A percentile compares a stretch with the other conserved stretches of the same genome.
phyloP scores from a whole-genome alignment of 2,797 vertebrate species.

The Euthynnus affinis region DNA sequence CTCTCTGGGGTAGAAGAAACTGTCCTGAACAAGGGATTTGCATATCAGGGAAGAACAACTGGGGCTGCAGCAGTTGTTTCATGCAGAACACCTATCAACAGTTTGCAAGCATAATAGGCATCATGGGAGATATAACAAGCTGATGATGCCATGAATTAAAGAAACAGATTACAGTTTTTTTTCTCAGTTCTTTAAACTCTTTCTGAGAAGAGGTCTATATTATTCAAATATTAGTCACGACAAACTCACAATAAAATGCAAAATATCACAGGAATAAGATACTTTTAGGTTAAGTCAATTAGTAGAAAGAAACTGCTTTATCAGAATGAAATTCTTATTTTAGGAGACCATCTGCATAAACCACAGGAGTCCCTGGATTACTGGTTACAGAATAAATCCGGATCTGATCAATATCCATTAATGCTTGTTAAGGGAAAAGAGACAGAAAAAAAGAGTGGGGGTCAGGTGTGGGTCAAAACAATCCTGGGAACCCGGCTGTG shows the following conservation, averaged over 20 bases:
- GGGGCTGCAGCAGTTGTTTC: constrained; percentile 26
- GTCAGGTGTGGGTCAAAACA: constrained; percentile 51
- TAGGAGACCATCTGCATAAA: constrained; percentile 71
- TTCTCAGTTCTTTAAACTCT: neutral
- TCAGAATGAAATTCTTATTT: constrained; percentile 56
- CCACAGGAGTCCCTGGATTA: constrained; percentile 70
- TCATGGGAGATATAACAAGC: neutral
- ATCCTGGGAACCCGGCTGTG: constrained; percentile 58
- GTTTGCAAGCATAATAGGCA: neutral
- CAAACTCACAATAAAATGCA: neutral
- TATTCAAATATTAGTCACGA: neutral
- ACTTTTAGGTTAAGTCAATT: constrained; percentile 11
- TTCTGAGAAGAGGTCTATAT: neutral
- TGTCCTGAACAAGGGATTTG: constrained; percentile 60
- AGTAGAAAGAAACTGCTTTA: constrained; percentile 26
- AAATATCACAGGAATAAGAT: neutral
- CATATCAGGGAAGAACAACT: constrained; percentile 61
- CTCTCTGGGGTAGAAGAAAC: constrained; percentile 43
- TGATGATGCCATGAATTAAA: neutral
- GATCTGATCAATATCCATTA: constrained; percentile 72
- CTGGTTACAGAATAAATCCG: constrained; percentile 58
- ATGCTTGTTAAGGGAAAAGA: constrained; percentile 30
- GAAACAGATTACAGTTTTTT: neutral
- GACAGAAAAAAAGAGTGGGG: constrained; percentile 2
- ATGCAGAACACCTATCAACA: constrained; percentile 18